phyloP scores from a whole-genome alignment of 1,140 invertebrate genomes.

The Drosophila nasuta region DNA sequence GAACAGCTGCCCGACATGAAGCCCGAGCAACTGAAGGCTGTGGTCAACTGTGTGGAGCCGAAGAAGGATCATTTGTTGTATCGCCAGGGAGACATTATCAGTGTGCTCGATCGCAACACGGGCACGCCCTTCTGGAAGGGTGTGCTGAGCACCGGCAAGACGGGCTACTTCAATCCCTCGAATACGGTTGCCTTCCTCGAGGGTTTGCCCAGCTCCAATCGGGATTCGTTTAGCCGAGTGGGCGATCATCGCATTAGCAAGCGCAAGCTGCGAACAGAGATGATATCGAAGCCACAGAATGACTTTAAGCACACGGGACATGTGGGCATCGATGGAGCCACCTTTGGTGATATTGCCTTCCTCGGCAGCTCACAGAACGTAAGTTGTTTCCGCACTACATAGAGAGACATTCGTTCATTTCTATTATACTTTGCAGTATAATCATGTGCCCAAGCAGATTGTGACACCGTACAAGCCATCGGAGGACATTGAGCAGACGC shows the following conservation, averaged over 20 bases:
- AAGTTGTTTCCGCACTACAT: slow-evolving; percentile 42
- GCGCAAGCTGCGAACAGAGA: slow-evolving; percentile 92
- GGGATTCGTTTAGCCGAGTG: slow-evolving; percentile 78
- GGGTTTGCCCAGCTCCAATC: slow-evolving; percentile 88
- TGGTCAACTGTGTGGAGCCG: slow-evolving; percentile 80
- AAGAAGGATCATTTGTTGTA: slow-evolving; percentile 91
- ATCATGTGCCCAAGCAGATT: slow-evolving; percentile 92
- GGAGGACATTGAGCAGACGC: slow-evolving; percentile 89
- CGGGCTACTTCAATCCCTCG: slow-evolving; percentile 95
- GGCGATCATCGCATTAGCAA: slow-evolving; percentile 85
- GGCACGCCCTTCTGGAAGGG: slow-evolving; percentile 92
- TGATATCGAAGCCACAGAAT: slow-evolving; percentile 98
- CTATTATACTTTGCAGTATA: slow-evolving; percentile 86
- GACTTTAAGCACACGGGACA: slow-evolving; percentile 99
- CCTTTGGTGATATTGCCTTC: slow-evolving; percentile 97
- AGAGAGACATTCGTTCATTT: not conserved
- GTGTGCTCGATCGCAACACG: slow-evolving; percentile 94
- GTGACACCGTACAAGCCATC: slow-evolving; percentile 95
- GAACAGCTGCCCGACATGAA: slow-evolving; percentile 92
- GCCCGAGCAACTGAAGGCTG: slow-evolving; percentile 95
- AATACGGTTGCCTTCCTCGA: slow-evolving; percentile 95
- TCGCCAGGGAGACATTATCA: slow-evolving; percentile 95
- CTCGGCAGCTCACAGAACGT: slow-evolving; percentile 87
- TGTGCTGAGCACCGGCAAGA: slow-evolving; percentile 92
- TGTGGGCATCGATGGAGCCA: slow-evolving; percentile 97